phyloP scores from a whole-genome alignment of 2,888 invertebrate species.

The Stenurella melanura region DNA sequence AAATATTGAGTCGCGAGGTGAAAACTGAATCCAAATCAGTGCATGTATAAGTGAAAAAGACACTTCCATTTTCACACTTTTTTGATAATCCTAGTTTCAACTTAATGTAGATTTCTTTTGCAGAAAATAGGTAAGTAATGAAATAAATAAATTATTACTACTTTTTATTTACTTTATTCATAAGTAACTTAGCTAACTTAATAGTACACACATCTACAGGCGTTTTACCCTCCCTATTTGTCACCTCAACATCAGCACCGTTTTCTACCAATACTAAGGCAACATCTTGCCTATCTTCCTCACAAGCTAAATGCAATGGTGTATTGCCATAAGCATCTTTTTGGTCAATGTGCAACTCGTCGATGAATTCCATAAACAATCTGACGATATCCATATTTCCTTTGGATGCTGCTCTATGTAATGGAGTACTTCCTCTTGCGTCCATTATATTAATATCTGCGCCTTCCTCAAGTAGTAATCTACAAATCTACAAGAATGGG shows the following conservation, averaged over 20 bases:
- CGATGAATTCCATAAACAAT: constrained; percentile 77
- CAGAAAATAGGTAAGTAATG: neutral
- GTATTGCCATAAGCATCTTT: constrained; percentile 85
- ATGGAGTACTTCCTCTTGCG: constrained; percentile 81
- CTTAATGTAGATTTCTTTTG: no score
- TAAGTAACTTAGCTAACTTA: constrained; percentile 55
- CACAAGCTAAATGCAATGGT: constrained; percentile 88
- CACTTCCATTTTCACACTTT: no score
- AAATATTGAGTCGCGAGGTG: no score
- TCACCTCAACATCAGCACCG: constrained; percentile 78
- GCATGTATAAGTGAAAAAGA: no score
- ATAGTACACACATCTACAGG: constrained; percentile 78
- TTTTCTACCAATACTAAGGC: constrained; percentile 80
- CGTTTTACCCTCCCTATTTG: constrained; percentile 81
- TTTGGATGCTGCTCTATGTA: constrained; percentile 87
- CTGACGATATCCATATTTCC: constrained; percentile 82
- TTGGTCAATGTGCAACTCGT: constrained; percentile 76
- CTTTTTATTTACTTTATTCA: constrained; percentile 41
- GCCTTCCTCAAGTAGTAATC: constrained; percentile 79
- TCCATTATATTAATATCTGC: constrained; percentile 84
- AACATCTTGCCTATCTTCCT: constrained; percentile 83
- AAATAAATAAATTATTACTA: neutral
- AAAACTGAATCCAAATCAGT: no score
- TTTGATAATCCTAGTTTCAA: no score
- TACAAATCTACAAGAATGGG: constrained; percentile 79